Conservation (phyloP, 2,113 vertebrate genomes). For the Galemys pyrenaicus region DNA sequence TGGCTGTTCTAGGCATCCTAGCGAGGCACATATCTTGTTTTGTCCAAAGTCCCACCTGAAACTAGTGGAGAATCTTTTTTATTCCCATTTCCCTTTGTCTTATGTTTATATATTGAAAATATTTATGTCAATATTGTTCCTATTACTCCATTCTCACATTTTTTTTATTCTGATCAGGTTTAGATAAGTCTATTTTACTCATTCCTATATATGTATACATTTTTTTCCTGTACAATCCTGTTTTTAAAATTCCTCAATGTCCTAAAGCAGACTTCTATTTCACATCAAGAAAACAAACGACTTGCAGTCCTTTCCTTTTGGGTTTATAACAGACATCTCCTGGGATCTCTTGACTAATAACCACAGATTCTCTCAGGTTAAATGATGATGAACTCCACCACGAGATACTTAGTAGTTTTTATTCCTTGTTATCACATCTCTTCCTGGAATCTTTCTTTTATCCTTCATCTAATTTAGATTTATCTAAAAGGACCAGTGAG, state of each 20-base stretch:
- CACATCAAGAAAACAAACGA: neutral
- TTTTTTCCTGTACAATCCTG: neutral
- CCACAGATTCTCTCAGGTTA: neutral
- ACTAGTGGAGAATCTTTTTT: neutral
- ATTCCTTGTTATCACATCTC: neutral
- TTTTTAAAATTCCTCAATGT: neutral
- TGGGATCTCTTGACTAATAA: neutral
- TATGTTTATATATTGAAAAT: neutral
- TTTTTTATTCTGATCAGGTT: neutral
- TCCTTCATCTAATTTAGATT: neutral
- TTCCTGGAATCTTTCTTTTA: constrained; percentile 28
- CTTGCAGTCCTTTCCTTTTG: neutral
- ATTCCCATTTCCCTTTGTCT: neutral
- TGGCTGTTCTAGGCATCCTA: neutral
- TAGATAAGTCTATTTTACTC: neutral
- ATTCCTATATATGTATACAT: neutral
- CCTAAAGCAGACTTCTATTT: neutral
- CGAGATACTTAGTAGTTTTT: neutral
- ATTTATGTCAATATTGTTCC: neutral
- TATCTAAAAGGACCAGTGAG: neutral
- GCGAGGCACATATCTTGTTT: neutral
- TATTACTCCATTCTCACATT: neutral
- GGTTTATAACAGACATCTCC: neutral
- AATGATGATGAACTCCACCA: constrained; percentile 39
- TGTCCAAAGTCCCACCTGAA: neutral